A percentile compares a stretch with the other conserved stretches of the same genome.
These are phyloP conservation scores for Achlya flavicornis DNA, from an alignment of 2,888 invertebrate genomes.

Conservation along the genomic window DNA sequence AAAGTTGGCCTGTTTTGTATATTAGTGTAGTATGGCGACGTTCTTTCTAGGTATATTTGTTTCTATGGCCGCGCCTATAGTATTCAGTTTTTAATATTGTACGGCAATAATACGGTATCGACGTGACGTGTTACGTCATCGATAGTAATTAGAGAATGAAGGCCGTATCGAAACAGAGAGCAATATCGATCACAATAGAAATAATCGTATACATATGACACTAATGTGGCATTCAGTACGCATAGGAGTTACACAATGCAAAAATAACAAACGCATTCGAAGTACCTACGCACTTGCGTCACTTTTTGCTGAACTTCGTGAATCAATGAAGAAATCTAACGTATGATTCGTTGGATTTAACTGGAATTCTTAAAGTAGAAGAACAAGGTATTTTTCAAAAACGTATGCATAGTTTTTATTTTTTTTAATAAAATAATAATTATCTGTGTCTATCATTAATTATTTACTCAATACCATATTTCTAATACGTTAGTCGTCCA, in stretches of 20 bases:
- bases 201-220: conserved; percentile 12
- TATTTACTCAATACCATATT: conserved; percentile 39
- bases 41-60: no score
- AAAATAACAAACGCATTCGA: conserved; percentile 41
- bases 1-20: no score
- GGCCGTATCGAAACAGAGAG: conserved; percentile 27
- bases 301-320: conserved; percentile 21
- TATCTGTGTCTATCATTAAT: background rate
- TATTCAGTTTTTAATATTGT: background rate
- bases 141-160: conserved; percentile 31
- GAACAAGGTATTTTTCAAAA: background rate
- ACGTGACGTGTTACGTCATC: conserved; percentile 18
- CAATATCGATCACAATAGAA: conserved; percentile 41
- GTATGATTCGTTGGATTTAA: background rate
- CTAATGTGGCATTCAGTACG: conserved; percentile 16
- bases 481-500: conserved; percentile 46
- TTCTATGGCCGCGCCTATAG: background rate
- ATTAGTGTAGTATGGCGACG: no score
- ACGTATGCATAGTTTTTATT: no score
- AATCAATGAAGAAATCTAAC: background rate
- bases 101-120: conserved; percentile 17
- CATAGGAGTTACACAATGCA: conserved; percentile 48
- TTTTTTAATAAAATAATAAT: no score
- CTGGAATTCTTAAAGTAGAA: no score
- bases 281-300: conserved; percentile 53